A percentile compares a stretch with the other conserved stretches of the same genome.
Evolutionary conservation across 2,888 invertebrate genomes (phyloP).

Genomic region (Anthophora plumipes): DNA sequence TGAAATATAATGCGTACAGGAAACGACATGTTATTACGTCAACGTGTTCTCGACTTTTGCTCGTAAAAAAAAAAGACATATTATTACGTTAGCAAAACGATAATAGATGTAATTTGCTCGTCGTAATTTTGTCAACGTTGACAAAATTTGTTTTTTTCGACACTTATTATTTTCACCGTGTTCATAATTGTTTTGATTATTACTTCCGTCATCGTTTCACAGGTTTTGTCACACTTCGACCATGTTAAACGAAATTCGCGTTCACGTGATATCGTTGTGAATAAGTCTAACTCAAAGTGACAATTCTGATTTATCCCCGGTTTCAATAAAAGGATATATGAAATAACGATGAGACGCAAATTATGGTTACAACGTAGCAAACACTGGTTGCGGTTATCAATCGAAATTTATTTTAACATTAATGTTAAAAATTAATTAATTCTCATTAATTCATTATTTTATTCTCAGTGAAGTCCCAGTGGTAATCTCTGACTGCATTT

Average conservation of each 20-base stretch:
- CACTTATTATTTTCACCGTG: slow-evolving; percentile 3
- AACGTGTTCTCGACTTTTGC: not conserved
- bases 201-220: not conserved
- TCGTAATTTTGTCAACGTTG: not conserved
- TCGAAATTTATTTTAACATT: too few species aligned
- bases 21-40: slow-evolving; percentile 18
- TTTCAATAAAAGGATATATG: too few species aligned
- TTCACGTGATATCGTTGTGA: not conserved
- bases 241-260: not conserved
- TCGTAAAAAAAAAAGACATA: slow-evolving; percentile 1
- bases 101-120: not conserved
- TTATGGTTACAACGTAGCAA: too few species aligned
- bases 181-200: slow-evolving; percentile 11
- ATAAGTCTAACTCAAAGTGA: not conserved
- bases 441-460: too few species aligned
- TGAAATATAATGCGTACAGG: slow-evolving; percentile 3
- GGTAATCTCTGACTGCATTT: too few species aligned
- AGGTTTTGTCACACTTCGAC: not conserved
- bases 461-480: too few species aligned
- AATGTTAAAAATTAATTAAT: too few species aligned
- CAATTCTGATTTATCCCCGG: not conserved
- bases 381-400: too few species aligned
- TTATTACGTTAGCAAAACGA: not conserved
- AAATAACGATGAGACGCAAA: too few species aligned
- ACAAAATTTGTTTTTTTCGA: not conserved